Evolutionary conservation across 2,888 invertebrate genomes (phyloP).

Genomic region (Herminia tarsipennalis): DNA sequence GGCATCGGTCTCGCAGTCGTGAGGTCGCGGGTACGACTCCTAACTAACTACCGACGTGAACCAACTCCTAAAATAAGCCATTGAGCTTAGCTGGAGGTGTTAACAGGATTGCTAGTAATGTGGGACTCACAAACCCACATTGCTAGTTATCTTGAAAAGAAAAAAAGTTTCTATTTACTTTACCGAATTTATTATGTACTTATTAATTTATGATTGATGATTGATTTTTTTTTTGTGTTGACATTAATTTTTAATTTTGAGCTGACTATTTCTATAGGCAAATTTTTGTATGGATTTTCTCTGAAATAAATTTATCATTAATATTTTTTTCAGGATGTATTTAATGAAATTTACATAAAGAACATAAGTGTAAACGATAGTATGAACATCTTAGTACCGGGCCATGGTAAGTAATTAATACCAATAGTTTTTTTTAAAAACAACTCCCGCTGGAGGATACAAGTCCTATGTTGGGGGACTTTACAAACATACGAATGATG

Average conservation of each 20-base stretch:
- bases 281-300: background rate
- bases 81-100: too few relatives aligned
- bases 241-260: background rate
- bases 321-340: slow-evolving; percentile 60
- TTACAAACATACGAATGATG: background rate
- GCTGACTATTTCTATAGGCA: background rate
- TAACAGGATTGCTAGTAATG: too few relatives aligned
- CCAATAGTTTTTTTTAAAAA: background rate
- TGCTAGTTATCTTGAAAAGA: too few relatives aligned
- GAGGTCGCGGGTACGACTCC: too few relatives aligned
- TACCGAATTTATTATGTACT: too few relatives aligned
- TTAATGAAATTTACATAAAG: slow-evolving; percentile 43
- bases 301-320: background rate
- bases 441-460: background rate
- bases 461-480: background rate
- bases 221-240: background rate
- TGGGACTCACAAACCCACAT: too few relatives aligned
- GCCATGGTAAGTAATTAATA: slow-evolving; percentile 39
- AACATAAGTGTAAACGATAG: slow-evolving; percentile 46
- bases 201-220: too few relatives aligned
- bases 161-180: too few relatives aligned
- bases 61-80: too few relatives aligned
- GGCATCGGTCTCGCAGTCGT: too few relatives aligned
- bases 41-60: too few relatives aligned
- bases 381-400: slow-evolving; percentile 33